Base-by-base conservation (phyloP, 2,888 invertebrate species). In the Punctoribates punctum region DNA sequence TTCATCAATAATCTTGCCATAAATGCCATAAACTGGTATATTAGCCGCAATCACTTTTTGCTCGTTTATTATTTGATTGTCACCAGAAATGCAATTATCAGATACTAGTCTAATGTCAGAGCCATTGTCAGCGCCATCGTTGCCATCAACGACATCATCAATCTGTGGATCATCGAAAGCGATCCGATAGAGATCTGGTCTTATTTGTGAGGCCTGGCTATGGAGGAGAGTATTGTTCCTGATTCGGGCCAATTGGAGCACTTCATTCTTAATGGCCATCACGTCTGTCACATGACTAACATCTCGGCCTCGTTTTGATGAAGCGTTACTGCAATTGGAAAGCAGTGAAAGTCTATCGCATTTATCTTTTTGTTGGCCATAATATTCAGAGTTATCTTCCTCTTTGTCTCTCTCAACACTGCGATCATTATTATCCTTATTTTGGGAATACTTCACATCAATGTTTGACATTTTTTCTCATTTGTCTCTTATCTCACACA, bases 101-200 rank as follows among this genome's bases (percentile, higher is more conserved):
- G 42, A 42, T 11, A 42, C 42, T 13, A 42, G 42, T 42, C 42
- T 42, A 42, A 42, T 42, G 42, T 54, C 23, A 54, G 5, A 5
- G 8, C 23, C n/a, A 54, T 54, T 54, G 54, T 54, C 23, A 23
- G 9, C 3, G 20, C 9, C 23, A 23, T 54, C 54, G 15, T 48
- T 72, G 48, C 23, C 48, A 15, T 72, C 46, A 25, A 17, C 17
- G 25, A 0, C 23, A 46, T 72, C 72, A 72, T 72, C 72, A 72
- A 72, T 72, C 72, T 17, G 27, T 23, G 42, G 42, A 25, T 48
- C 46, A 25, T 72, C 72, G 23, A 72, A 72, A 46, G 72, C 72
- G 38, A 72, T 72, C 72, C 72, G 72, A 72, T 72, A 72, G 72
- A 72, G 13, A 72, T 72, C 72, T 15, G 72, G 46, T 27, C 46